A percentile compares a stretch with the other conserved stretches of the same genome.
These are phyloP conservation scores for Schizopygopsis malacanthus DNA, from an alignment of 2,797 vertebrate genomes.

Conservation along the genomic window DNA sequence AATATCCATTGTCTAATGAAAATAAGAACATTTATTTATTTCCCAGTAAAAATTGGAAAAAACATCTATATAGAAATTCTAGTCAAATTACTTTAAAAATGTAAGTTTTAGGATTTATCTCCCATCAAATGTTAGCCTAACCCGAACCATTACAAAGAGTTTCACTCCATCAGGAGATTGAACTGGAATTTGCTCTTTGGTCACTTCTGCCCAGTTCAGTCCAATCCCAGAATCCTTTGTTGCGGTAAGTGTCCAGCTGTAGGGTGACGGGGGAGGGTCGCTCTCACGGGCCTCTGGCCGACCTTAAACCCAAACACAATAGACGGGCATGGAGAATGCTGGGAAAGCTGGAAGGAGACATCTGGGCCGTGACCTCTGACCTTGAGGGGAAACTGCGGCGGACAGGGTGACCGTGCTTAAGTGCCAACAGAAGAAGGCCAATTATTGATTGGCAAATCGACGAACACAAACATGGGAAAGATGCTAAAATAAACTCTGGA, in stretches of 20 bases:
- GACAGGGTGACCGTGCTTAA: conserved; percentile 64
- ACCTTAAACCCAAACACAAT: conserved; percentile 72
- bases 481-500: neutral
- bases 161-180: neutral
- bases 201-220: conserved; percentile 64
- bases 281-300: conserved; percentile 62
- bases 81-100: neutral
- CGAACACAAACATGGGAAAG: neutral
- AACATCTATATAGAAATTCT: too few relatives aligned
- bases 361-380: conserved; percentile 79
- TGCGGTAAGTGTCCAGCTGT: conserved; percentile 71
- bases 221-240: conserved; percentile 68
- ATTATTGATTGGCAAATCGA: conserved; percentile 68
- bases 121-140: neutral
- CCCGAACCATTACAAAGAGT: neutral
- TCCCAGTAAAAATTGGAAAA: neutral
- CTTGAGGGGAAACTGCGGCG: conserved; percentile 64
- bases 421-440: conserved; percentile 66
- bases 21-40: neutral
- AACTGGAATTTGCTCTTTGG: neutral
- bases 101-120: neutral
- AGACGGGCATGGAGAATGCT: conserved; percentile 62
- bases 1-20: neutral
- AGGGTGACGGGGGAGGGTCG: conserved; percentile 58
- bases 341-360: conserved; percentile 76